Percentiles rank a stretch among this genome's conserved stretches.
These are phyloP conservation scores for Muscicapa striata DNA, from an alignment of 2,797 vertebrate species.

Conservation along the genomic window DNA sequence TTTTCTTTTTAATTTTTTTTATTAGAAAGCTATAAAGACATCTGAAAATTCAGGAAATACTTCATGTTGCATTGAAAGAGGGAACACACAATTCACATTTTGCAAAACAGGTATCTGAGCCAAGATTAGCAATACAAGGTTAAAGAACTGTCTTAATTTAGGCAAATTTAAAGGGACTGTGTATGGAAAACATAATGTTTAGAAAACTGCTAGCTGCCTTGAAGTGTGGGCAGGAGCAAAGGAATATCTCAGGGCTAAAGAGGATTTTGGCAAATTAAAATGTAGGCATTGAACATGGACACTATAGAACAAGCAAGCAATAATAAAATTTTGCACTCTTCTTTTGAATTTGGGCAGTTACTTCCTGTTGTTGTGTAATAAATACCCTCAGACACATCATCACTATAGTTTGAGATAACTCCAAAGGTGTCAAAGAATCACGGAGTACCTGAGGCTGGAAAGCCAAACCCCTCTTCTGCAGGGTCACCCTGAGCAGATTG, in stretches of 20 bases:
- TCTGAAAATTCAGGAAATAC: neutral
- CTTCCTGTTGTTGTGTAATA: neutral
- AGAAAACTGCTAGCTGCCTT: neutral
- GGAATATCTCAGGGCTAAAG: neutral
- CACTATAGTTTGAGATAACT: fast-evolving
- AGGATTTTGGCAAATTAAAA: neutral
- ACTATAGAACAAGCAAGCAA: neutral
- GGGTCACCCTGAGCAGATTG: fast-evolving
- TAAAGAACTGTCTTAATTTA: neutral
- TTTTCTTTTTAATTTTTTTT: neutral
- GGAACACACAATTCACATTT: neutral
- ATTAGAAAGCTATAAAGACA: neutral
- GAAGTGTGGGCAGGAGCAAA: neutral
- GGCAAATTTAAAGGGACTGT: neutral
- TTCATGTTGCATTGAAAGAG: neutral
- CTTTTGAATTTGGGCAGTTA: neutral
- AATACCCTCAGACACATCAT: neutral
- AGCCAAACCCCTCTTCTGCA: fast-evolving
- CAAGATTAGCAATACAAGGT: neutral
- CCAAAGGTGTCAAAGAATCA: neutral
- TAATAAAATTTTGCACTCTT: neutral
- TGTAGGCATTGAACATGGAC: neutral
- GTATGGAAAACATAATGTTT: neutral
- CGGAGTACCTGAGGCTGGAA: neutral
- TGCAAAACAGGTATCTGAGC: neutral